Percentiles rank a stretch among this genome's conserved stretches.
phyloP scores from a whole-genome alignment of 2,797 vertebrate species.

The Eulemur albifrons region DNA sequence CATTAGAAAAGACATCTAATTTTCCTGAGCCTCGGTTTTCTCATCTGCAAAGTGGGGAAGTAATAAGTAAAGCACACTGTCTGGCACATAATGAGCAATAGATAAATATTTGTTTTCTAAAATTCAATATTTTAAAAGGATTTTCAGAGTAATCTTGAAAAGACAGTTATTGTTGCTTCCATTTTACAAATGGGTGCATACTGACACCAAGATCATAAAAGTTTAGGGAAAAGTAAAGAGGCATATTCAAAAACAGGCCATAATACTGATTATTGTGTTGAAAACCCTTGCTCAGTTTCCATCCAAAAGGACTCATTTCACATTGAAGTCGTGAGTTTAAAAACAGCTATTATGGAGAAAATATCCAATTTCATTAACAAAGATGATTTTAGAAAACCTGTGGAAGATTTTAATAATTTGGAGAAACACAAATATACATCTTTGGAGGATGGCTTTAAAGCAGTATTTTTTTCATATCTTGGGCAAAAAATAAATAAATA shows the following conservation, averaged over 20 bases:
- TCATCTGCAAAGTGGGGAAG: neutral
- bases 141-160: constrained; percentile 10
- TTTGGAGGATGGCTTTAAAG: neutral
- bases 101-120: neutral
- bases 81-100: neutral
- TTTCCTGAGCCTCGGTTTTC: neutral
- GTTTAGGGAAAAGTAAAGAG: neutral
- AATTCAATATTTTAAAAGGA: neutral
- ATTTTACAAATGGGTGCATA: neutral
- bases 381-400: constrained; percentile 13
- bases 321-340: neutral
- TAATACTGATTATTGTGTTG: neutral
- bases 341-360: neutral
- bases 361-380: neutral
- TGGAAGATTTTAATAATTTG: neutral
- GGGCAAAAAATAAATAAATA: neutral
- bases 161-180: neutral
- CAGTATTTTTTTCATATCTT: neutral
- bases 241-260: neutral
- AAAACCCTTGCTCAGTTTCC: neutral
- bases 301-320: neutral
- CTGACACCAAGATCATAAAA: neutral
- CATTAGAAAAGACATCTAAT: neutral
- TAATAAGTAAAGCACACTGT: neutral
- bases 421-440: neutral